phyloP scores from a whole-genome alignment of 2,888 invertebrate genomes.

The Xestia xanthographa region DNA sequence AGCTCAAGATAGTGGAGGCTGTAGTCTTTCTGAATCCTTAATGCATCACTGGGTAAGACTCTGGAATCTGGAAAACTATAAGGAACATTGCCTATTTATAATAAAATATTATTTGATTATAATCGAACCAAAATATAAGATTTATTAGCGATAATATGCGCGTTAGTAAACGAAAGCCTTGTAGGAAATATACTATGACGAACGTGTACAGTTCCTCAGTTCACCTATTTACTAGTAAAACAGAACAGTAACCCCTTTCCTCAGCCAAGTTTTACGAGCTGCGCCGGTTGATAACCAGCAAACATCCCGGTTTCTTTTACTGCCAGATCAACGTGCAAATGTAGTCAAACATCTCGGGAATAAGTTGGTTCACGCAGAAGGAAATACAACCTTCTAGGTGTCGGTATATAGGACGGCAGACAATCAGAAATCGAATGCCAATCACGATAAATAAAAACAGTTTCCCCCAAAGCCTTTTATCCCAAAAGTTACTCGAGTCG shows the following conservation, averaged over 20 bases:
- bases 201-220: conserved; percentile 15
- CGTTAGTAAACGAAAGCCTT: background rate
- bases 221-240: conserved; percentile 34
- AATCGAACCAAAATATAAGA: too few relatives aligned
- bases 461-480: conserved; percentile 71
- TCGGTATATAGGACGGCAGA: conserved; percentile 50
- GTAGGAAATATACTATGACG: background rate
- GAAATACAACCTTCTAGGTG: conserved; percentile 47
- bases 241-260: conserved; percentile 19
- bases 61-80: background rate
- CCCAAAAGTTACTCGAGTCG: conserved; percentile 73
- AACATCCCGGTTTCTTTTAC: conserved; percentile 53
- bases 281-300: conserved; percentile 44
- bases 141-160: too few relatives aligned
- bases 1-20: background rate
- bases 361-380: conserved; percentile 20
- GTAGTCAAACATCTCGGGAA: conserved; percentile 35
- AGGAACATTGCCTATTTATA: background rate
- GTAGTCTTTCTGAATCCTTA: background rate
- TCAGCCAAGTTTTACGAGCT: conserved; percentile 40
- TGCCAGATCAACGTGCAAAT: conserved; percentile 56
- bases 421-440: conserved; percentile 63
- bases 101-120: too few relatives aligned
- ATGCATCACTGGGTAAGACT: too few relatives aligned
- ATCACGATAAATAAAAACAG: conserved; percentile 68